Percentiles rank a stretch among this genome's conserved stretches.
These are phyloP conservation scores for Megaceryle alcyon DNA, from an alignment of 2,797 vertebrate species.

Conservation along the genomic window DNA sequence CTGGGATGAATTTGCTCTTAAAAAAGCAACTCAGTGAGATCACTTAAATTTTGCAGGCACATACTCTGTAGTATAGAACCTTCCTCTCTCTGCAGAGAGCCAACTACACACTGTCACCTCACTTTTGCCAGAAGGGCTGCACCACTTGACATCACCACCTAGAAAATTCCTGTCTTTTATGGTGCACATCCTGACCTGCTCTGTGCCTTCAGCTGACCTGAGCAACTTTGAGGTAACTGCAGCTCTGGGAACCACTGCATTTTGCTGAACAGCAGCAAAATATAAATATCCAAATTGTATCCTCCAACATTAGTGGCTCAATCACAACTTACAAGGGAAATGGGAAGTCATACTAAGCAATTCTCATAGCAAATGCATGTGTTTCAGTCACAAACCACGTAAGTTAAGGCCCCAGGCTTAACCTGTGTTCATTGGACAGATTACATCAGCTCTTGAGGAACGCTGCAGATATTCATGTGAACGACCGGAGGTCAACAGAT, in stretches of 20 bases:
- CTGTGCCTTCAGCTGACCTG: not conserved
- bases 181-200: not conserved
- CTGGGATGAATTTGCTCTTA: not conserved
- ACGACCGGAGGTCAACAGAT: constrained; percentile 23
- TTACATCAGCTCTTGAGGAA: not conserved
- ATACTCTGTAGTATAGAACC: not conserved
- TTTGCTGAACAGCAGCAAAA: not conserved
- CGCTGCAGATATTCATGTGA: not conserved
- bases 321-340: not conserved
- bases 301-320: not conserved
- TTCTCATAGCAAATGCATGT: not conserved
- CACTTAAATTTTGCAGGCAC: not conserved
- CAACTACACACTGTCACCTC: not conserved
- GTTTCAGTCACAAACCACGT: not conserved
- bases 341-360: not conserved
- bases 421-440: not conserved
- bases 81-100: not conserved
- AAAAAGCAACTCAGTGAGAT: not conserved
- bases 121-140: not conserved
- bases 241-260: not conserved
- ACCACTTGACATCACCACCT: not conserved
- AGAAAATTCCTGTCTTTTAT: not conserved
- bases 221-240: accelerated
- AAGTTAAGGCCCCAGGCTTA: not conserved
- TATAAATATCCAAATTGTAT: not conserved